A percentile compares a stretch with the other conserved stretches of the same genome.
Conservation (phyloP, 2,797 vertebrate species). For the Myotis findleyi region DNA sequence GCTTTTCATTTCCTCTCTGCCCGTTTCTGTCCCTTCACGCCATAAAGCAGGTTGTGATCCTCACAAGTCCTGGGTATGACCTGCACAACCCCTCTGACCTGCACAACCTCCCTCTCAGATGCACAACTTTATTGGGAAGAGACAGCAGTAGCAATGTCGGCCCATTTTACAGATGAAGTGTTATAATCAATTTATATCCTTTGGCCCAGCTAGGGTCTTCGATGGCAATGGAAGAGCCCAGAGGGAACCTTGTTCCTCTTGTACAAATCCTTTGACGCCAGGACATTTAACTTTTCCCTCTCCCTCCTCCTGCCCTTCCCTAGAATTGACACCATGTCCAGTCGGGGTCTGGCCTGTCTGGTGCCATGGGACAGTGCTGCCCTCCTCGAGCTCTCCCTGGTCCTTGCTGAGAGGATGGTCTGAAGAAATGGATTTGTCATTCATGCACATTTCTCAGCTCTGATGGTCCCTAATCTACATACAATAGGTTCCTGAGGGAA, state of each 20-base stretch:
- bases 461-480: rapidly evolving
- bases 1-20: neutral
- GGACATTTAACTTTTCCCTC: neutral
- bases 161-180: neutral
- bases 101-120: neutral
- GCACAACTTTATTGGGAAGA: neutral
- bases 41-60: neutral
- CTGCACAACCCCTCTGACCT: neutral
- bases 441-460: rapidly evolving
- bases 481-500: neutral
- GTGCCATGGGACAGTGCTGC: rapidly evolving
- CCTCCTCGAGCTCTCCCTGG: rapidly evolving
- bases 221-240: rapidly evolving
- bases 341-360: rapidly evolving
- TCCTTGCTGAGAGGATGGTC: neutral
- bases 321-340: too few relatives aligned
- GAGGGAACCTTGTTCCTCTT: neutral
- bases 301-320: rapidly evolving
- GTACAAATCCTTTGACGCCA: rapidly evolving
- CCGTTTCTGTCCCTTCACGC: neutral
- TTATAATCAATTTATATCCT: neutral
- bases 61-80: rapidly evolving
- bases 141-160: rapidly evolving
- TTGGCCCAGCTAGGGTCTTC: rapidly evolving
- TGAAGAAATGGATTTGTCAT: neutral